Evolutionary conservation across 2,888 invertebrate genomes (phyloP).

Genomic region (Agrilus biguttatus): DNA sequence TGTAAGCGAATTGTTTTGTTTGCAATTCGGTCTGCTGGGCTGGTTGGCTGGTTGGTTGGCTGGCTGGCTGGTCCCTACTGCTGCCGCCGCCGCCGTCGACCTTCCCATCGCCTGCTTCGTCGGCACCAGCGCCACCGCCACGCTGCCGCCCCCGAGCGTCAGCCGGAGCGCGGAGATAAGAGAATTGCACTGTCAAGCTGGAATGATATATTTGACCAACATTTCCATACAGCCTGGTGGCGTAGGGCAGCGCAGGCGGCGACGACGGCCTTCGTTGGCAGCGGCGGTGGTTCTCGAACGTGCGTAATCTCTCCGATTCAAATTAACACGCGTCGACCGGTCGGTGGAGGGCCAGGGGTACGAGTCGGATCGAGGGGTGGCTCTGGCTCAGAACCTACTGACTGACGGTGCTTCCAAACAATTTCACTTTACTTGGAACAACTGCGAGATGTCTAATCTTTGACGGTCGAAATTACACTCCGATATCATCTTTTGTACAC

Average conservation of each 20-base stretch:
- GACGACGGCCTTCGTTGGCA: constrained; percentile 34
- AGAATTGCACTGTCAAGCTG: constrained; percentile 81
- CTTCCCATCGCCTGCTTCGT: constrained; percentile 13
- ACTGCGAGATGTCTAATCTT: no score
- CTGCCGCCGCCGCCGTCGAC: constrained; percentile 3
- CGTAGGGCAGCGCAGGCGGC: constrained; percentile 7
- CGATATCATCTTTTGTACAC: constrained; percentile 10
- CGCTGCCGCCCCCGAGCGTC: constrained; percentile 34
- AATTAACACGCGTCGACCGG: constrained; percentile 38
- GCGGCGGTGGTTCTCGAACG: constrained; percentile 21
- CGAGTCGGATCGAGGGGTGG: constrained; percentile 8
- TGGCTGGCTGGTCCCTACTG: neutral
- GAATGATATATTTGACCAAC: constrained; percentile 85
- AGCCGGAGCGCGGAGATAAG: constrained; percentile 57
- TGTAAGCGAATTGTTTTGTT: constrained; percentile 27
- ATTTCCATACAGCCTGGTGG: constrained; percentile 54
- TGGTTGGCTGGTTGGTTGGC: no score
- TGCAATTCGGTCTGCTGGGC: constrained; percentile 24
- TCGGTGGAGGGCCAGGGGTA: constrained; percentile 4
- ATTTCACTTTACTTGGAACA: no score
- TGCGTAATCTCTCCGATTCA: constrained; percentile 46
- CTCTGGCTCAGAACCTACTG: neutral
- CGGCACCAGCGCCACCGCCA: constrained; percentile 15
- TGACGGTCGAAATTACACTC: constrained; percentile 9
- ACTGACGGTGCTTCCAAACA: no score